Base-by-base conservation (phyloP, 1,140 invertebrate genomes). In the Drosophila varians region DNA sequence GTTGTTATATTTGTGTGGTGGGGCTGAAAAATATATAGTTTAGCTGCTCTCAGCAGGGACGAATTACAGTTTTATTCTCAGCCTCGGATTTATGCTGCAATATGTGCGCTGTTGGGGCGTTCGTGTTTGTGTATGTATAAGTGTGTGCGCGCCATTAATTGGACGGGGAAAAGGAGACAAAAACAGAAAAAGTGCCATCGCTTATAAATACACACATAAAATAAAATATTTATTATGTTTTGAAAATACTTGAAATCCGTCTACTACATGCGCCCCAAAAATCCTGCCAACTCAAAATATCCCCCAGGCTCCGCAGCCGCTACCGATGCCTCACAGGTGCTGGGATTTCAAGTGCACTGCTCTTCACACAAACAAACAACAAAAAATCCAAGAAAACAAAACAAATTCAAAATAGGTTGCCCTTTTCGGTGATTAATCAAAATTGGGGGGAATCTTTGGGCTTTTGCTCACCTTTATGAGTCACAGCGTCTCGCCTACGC, bases 121-220 rank as follows among this genome's bases (percentile, higher is more conserved):
- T 53, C 26, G 7, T 40, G 40, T 55, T 55, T 55, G 68, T 80
- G 61, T 70, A 57, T 74, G 52, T 66, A 66, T 68, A 53, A 68
- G 36, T 84, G 70, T 72, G 64, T 65, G 82, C 82, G 80, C 76
- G 82, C 82, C 82, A 86, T 82, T 86, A 87, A 86, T 86, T 87
- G 28, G 9, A 9, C 28, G 28, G n/a, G 9, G 28, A 9, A 5
- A 31, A 31, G 28, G 28, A 31, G 28, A 11, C 11, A 11, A 45
- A 52, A 47, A 47, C 16, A 18, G 7, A 40, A 47, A 51, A 66
- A 74, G 58, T 87, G 60, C 69, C 83, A 79, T 86, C 72, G 61
- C 70, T 83, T 84, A 82, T 79, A 83, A 86, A 83, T 87, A 87
- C 68, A 66, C 83, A 68, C 77, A 87, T 86, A 86, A 87, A 86